Conservation (phyloP, 2,113 vertebrate genomes). For the Mesoclemmys tuberculata region DNA sequence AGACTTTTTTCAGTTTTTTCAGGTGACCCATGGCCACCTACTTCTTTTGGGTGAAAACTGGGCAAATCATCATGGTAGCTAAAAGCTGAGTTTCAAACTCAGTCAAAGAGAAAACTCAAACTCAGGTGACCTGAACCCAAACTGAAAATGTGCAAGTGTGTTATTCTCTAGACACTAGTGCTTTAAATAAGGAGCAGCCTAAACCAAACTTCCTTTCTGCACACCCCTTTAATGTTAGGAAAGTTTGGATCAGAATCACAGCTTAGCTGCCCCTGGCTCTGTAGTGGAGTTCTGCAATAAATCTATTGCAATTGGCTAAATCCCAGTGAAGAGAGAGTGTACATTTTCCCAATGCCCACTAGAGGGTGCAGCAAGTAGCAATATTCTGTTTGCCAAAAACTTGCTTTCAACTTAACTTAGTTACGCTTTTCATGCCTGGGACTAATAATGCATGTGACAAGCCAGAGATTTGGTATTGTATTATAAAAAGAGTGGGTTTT, state of each 20-base stretch:
- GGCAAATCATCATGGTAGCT: neutral
- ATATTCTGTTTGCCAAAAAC: neutral
- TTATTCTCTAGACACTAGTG: neutral
- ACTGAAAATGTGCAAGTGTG: neutral
- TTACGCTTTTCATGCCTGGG: neutral
- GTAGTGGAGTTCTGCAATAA: neutral
- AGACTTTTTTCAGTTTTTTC: neutral
- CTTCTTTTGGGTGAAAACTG: neutral
- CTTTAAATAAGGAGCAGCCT: neutral
- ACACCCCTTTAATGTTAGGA: neutral
- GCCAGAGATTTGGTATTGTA: neutral
- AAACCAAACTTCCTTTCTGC: neutral
- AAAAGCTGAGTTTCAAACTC: neutral
- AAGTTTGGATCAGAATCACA: neutral
- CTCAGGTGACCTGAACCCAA: neutral
- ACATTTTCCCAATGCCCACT: accelerated
- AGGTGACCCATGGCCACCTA: neutral
- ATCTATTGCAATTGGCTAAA: neutral
- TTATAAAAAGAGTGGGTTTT: neutral
- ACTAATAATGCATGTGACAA: neutral
- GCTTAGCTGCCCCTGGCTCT: neutral
- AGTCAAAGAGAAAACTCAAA: neutral
- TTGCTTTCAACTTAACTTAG: neutral
- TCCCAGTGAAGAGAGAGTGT: neutral
- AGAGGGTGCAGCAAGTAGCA: conserved; percentile 6